Evolutionary conservation across 2,888 invertebrate genomes (phyloP), one percentile per base, ranked within the genome.

Genomic region (Prostheceraeus crozeri): DNA sequence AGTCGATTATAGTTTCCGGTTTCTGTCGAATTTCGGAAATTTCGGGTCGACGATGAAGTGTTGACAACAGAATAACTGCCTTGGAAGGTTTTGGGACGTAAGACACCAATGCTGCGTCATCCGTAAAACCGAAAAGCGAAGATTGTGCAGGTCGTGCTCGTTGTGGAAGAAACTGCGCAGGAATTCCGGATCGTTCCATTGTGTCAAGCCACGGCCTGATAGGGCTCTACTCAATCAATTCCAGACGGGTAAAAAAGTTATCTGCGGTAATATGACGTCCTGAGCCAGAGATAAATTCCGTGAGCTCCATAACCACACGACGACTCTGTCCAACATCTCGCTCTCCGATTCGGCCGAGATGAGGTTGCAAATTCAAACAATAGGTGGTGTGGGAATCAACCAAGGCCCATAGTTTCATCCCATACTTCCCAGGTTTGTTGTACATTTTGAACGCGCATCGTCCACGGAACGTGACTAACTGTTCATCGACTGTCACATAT

Each of bases 331-430:
- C 48, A n/a, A 25, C 25, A 30, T 48, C 48, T 48, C 27, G 48
- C 28, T 48, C 27, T 48, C 27, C 23, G 23, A 25, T 16, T 48
- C 48, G 19, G 28, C 48, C 48, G 28, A 25, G 48, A 48, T 48
- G 28, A 48, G 48, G 48, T 48, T 48, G 48, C 28, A 48, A n/a
- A 30, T 48, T 48, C 4, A 48, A 30, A 30, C 48, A 48, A 48
- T 48, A 48, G 25, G 48, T 11, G 25, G 48, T 48, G 25, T 23
- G 28, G 10, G 48, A 48, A 48, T 48, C 48, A 21, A 30, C 14
- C 28, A 23, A 30, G 28, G 28, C 28, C 48, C 48, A 21, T 23
- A 48, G 48, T 48, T 48, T 48, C 28, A 48, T 21, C 11, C 14
- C 48, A 23, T 48, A 48, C 28, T 48, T 48, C 28, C 23, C 14